Percentiles rank a stretch among this genome's conserved stretches.
Conservation (phyloP, 2,888 invertebrate genomes). For the Megastigmus dorsalis region DNA sequence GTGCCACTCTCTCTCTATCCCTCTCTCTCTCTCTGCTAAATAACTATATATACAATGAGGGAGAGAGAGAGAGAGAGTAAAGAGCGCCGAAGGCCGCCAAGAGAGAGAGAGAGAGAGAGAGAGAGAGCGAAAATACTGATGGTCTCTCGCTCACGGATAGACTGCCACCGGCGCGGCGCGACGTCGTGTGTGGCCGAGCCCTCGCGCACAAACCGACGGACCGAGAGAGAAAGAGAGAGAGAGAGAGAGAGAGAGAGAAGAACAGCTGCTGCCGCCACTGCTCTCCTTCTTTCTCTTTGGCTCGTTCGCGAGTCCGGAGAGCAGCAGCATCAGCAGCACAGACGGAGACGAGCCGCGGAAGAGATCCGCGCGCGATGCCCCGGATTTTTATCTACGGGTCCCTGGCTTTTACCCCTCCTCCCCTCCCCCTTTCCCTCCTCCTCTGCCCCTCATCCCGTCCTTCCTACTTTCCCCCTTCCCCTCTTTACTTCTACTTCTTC, state of each 20-base stretch:
- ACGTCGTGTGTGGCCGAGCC: slow-evolving; percentile 55
- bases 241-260: slow-evolving; percentile 40
- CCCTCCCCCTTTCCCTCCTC: background rate
- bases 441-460: background rate
- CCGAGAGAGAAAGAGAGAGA: slow-evolving; percentile 31
- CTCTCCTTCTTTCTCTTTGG: slow-evolving; percentile 36
- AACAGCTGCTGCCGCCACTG: slow-evolving; percentile 40
- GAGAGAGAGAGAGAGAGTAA: background rate
- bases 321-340: background rate
- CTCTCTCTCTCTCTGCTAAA: background rate
- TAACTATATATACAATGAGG: background rate
- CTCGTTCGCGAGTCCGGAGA: no score
- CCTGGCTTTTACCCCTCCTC: background rate
- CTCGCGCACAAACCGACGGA: slow-evolving; percentile 25
- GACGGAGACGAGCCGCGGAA: slow-evolving; percentile 46
- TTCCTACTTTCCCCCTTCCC: background rate
- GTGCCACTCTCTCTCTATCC: no score
- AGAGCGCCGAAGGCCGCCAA: slow-evolving; percentile 45
- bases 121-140: background rate
- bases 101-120: slow-evolving; percentile 18
- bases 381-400: slow-evolving; percentile 48
- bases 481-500: background rate
- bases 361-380: slow-evolving; percentile 41
- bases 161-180: slow-evolving; percentile 53
- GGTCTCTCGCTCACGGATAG: slow-evolving; percentile 48